Evolutionary conservation across 2,113 vertebrate genomes (phyloP), one percentile per base, ranked within the genome.

Genomic region (Cololabis saira): DNA sequence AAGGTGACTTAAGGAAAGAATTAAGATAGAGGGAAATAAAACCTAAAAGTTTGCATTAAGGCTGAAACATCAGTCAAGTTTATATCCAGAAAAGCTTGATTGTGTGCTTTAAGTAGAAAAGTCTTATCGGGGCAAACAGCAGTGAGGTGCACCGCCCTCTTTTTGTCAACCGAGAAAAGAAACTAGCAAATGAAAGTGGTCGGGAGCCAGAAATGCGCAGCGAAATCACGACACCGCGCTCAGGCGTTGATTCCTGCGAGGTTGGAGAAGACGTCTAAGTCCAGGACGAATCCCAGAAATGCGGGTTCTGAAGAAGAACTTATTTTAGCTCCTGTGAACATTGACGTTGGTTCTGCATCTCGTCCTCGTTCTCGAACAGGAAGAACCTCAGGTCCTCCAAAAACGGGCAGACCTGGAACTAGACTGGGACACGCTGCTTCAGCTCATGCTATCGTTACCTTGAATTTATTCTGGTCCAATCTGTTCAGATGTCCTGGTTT

Each of bases 41-140:
- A 45, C 1, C 60, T 71, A 78, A 75, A 66, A 40, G 60, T 62
- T 14, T 0, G 16, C 64, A 76, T 80, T 75, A 82, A 62, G 47
- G 50, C 40, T 41, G 58, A 77, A 55, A 41, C 53, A 74, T 80
- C 51, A 16, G 21, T 79, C 65, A 71, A n/a, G 52, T 71, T 69
- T 67, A 64, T 21, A 49, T 64, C 50, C 24, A 54, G 59, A 60
- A 69, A 41, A n/a, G 69, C 70, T 64, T 19, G 47, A 19, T 81
- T 64, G 44, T 49, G 45, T 74, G 72, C 69, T 81, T 79, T 83
- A 65, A 78, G 63, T 16, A 48, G 27, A 52, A 73, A 59, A 48
- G 49, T 60, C 57, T 18, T 14, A 65, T 68, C 58, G 19, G 48
- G 12, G 44, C 51, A 6, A 40, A 71, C 9, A 55, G 51, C 60